phyloP scores from a whole-genome alignment of 2,797 vertebrate genomes.

The Passerculus sandwichensis region DNA sequence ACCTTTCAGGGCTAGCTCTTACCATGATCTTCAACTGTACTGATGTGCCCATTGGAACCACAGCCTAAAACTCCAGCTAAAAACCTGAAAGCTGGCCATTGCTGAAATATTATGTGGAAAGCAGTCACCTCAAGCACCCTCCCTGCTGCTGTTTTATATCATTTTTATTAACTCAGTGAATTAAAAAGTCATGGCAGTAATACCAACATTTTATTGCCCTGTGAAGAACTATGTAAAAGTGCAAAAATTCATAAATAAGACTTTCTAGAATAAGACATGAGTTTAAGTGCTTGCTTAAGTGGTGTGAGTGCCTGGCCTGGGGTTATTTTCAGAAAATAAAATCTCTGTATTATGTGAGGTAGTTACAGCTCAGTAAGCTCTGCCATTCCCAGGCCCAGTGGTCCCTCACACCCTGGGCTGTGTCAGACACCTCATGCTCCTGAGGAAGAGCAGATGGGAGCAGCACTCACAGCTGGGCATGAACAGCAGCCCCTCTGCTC shows the following conservation, averaged over 20 bases:
- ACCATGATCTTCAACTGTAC: neutral
- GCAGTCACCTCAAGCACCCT: neutral
- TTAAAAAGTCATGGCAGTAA: neutral
- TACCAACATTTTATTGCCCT: neutral
- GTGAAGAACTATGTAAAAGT: neutral
- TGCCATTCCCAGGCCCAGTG: neutral
- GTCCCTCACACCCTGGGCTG: neutral
- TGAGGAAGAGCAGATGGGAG: neutral
- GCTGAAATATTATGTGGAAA: neutral
- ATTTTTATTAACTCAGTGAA: neutral
- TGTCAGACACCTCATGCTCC: fast-evolving
- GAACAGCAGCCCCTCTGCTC: neutral
- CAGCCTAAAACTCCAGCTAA: neutral
- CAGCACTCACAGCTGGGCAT: neutral
- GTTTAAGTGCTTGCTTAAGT: neutral
- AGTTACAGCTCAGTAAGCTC: neutral
- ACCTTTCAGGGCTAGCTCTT: neutral
- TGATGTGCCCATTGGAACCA: neutral
- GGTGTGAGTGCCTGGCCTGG: neutral
- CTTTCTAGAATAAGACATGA: neutral
- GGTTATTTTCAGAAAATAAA: neutral
- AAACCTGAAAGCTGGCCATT: neutral
- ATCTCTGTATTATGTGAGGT: neutral
- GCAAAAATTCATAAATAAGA: neutral
- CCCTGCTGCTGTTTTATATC: neutral